Percentiles rank a stretch among this genome's conserved stretches.
These are phyloP conservation scores for Psylliodes chrysocephalus DNA, from an alignment of 2,888 invertebrate species.

Conservation along the genomic window DNA sequence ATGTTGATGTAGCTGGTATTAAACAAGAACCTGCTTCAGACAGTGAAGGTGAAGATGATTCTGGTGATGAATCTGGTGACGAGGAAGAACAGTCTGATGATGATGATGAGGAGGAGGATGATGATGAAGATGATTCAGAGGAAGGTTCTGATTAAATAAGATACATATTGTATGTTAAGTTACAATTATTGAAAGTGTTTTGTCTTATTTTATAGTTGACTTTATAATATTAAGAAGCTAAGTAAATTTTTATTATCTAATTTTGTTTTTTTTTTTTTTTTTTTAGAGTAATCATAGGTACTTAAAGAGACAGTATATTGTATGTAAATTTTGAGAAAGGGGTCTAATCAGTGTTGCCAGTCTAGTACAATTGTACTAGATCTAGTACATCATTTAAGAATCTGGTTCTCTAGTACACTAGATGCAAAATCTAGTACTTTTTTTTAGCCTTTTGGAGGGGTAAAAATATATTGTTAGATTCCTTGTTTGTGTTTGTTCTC, in stretches of 20 bases:
- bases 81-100: slow-evolving; percentile 8
- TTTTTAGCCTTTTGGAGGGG: no score
- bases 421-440: no score
- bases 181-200: neutral
- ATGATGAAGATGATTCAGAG: slow-evolving; percentile 15
- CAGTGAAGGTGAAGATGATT: slow-evolving; percentile 6
- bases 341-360: no score
- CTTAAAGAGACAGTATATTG: no score
- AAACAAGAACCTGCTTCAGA: slow-evolving; percentile 14
- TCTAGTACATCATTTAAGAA: no score
- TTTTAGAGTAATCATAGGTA: no score
- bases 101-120: slow-evolving; percentile 6
- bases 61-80: neutral
- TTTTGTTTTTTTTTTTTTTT: neutral
- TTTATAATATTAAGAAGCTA: neutral
- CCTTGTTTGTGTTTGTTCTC: no score
- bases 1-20: neutral
- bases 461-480: no score
- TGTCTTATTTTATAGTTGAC: neutral
- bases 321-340: no score
- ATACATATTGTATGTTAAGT: neutral
- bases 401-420: no score
- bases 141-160: slow-evolving; percentile 23
- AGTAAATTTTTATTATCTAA: neutral
- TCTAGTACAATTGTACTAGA: no score